A percentile compares a stretch with the other conserved stretches of the same genome.
phyloP scores from a whole-genome alignment of 1,140 invertebrate species.

The Babylonia areolata region DNA sequence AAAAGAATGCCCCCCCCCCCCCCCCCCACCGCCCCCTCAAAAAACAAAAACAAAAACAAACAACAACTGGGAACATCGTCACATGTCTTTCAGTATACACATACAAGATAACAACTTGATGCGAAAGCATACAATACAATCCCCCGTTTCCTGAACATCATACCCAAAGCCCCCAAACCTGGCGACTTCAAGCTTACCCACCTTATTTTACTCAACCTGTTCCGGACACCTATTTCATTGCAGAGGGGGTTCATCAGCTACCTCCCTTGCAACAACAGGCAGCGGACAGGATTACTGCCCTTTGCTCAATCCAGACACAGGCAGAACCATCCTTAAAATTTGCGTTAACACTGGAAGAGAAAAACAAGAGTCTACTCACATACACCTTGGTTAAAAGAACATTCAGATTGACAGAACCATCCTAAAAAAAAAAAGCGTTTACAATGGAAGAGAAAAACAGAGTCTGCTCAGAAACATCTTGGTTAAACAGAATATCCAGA shows the following conservation, averaged over 20 bases:
- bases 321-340: not conserved
- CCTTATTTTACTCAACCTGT: not conserved
- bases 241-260: not conserved
- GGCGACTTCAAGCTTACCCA: not conserved
- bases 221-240: not conserved
- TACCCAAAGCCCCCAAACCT: not conserved
- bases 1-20: too few relatives aligned
- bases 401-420: too few relatives aligned
- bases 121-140: not conserved
- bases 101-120: not conserved
- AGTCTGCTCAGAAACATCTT: too few relatives aligned
- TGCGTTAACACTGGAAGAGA: constrained; percentile 2
- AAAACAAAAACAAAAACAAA: too few relatives aligned
- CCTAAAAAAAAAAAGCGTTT: too few relatives aligned
- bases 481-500: too few relatives aligned
- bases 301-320: not conserved
- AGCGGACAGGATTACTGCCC: not conserved
- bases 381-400: not conserved
- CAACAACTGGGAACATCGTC: not conserved
- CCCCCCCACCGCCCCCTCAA: too few relatives aligned
- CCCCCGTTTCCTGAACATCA: not conserved
- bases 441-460: too few relatives aligned
- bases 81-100: not conserved
- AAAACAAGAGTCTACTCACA: not conserved
- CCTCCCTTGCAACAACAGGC: constrained; percentile 1